These are phyloP conservation scores for Datnioides undecimradiatus DNA, from an alignment of 2,113 vertebrate species.

Conservation along the genomic window DNA sequence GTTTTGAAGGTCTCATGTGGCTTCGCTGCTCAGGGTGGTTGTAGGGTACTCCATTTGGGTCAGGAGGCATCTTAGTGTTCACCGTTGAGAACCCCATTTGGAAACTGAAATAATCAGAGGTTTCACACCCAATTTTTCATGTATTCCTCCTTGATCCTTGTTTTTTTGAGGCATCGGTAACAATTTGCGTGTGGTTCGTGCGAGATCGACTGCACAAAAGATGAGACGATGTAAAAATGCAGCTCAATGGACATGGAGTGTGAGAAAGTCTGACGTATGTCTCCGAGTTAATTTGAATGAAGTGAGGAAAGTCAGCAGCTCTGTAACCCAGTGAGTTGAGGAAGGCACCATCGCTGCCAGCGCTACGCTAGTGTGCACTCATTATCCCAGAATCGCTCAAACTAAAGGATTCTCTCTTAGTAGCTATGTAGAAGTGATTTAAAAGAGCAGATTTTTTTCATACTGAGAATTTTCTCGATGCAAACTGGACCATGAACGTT, in stretches of 20 bases:
- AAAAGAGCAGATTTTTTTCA: background rate
- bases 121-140: too few species aligned
- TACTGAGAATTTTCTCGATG: background rate
- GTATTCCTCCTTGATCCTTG: background rate
- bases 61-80: too few species aligned
- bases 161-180: background rate
- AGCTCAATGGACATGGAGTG: background rate
- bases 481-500: background rate
- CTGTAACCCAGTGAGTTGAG: background rate
- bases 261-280: background rate
- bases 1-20: too few species aligned
- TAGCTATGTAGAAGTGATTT: background rate
- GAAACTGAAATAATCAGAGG: too few species aligned
- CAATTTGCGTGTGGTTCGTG: too few species aligned
- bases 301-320: background rate
- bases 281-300: background rate
- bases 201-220: background rate
- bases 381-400: background rate
- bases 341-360: background rate
- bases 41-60: too few species aligned
- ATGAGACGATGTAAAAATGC: background rate
- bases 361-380: background rate
- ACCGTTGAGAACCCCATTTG: too few species aligned
- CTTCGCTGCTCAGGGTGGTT: too few species aligned
- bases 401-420: background rate